phyloP scores from a whole-genome alignment of 2,888 invertebrate species.

The Brachynemurus nebulosus region DNA sequence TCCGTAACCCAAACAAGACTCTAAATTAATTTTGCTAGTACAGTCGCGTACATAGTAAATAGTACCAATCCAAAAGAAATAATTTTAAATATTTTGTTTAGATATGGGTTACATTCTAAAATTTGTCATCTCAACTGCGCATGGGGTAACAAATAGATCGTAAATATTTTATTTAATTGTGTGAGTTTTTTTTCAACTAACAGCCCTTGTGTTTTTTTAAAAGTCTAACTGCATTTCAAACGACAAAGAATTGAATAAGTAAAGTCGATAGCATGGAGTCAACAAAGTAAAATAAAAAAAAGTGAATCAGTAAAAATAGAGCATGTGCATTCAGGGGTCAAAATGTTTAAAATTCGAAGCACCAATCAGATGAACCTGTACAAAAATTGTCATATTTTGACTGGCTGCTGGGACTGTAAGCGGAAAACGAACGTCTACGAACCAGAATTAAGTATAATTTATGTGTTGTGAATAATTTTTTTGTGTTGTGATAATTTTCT shows the following conservation, averaged over 20 bases:
- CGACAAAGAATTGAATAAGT: too few relatives aligned
- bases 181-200: slow-evolving; percentile 1
- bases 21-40: too few relatives aligned
- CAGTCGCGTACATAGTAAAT: too few relatives aligned
- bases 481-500: neutral
- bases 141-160: neutral
- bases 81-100: too few relatives aligned
- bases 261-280: slow-evolving; percentile 2
- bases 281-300: slow-evolving; percentile 1
- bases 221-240: neutral
- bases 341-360: too few relatives aligned
- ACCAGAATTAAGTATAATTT: neutral
- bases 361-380: too few relatives aligned
- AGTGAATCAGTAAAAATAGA: neutral
- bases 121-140: neutral
- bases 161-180: neutral
- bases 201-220: neutral
- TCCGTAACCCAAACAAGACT: neutral
- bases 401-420: neutral
- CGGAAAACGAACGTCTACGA: neutral
- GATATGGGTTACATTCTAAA: neutral
- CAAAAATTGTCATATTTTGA: slow-evolving; percentile 1
- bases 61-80: too few relatives aligned
- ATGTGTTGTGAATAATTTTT: neutral
- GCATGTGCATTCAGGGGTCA: slow-evolving; percentile 2